Percentiles rank a stretch among this genome's conserved stretches.
Evolutionary conservation across 2,888 invertebrate species (phyloP).

Genomic region (Malachius bipustulatus): DNA sequence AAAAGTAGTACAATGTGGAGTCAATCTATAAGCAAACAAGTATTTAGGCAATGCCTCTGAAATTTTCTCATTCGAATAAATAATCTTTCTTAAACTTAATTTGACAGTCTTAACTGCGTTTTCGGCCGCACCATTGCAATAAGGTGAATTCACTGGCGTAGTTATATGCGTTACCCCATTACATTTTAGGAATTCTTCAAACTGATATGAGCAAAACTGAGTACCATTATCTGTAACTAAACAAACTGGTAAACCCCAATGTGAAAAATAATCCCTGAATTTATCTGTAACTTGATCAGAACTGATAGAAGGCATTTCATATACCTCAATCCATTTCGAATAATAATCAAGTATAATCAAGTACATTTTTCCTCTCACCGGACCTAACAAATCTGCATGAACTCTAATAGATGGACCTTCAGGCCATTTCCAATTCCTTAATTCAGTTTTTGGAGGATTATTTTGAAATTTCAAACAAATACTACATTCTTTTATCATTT

Average conservation of each 20-base stretch:
- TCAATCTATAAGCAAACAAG: too few relatives aligned
- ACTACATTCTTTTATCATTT: background rate
- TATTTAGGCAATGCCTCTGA: too few relatives aligned
- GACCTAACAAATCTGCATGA: conserved; percentile 1
- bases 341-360: background rate
- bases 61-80: too few relatives aligned
- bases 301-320: background rate
- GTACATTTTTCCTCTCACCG: conserved; percentile 3
- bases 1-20: too few relatives aligned
- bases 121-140: conserved; percentile 1
- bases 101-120: background rate
- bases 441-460: background rate
- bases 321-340: background rate
- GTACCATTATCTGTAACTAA: too few relatives aligned
- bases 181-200: background rate
- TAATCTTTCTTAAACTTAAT: too few relatives aligned
- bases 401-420: background rate
- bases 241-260: too few relatives aligned
- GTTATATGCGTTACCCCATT: background rate
- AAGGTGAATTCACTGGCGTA: too few relatives aligned
- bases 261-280: conserved; percentile 3
- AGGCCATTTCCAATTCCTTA: background rate
- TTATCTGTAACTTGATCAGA: background rate
- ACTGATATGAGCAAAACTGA: background rate
- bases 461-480: background rate